A percentile compares a stretch with the other conserved stretches of the same genome.
Evolutionary conservation across 2,888 invertebrate genomes (phyloP).

Genomic region (Stenolophus ochropezus): DNA sequence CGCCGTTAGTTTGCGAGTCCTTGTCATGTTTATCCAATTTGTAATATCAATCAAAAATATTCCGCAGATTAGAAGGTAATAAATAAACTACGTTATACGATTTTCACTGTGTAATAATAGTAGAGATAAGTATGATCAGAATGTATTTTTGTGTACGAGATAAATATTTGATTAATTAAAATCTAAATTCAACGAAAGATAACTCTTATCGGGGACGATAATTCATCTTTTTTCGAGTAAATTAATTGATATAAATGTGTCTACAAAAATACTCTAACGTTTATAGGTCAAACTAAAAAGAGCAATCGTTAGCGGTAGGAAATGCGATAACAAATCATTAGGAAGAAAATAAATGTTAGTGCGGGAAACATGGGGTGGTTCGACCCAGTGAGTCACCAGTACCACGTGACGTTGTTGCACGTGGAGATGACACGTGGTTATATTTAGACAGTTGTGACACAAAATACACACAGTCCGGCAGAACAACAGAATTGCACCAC

Average conservation of each 20-base stretch:
- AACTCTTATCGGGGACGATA: conserved; percentile 17
- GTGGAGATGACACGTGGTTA: conserved; percentile 34
- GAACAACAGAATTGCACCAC: background rate
- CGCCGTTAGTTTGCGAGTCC: background rate
- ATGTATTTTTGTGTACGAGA: conserved; percentile 11
- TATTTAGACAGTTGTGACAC: conserved; percentile 12
- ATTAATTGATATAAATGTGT: conserved; percentile 35
- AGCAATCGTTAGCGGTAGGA: background rate
- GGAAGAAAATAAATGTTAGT: background rate
- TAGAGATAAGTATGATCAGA: background rate
- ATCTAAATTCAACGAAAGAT: conserved; percentile 26
- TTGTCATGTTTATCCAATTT: no score
- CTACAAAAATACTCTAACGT: conserved; percentile 2
- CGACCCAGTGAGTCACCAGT: conserved; percentile 1
- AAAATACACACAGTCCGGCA: background rate
- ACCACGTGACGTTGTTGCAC: conserved; percentile 20
- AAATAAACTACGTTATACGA: conserved; percentile 5
- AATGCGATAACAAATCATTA: conserved; percentile 13
- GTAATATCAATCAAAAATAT: background rate
- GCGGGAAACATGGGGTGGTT: background rate
- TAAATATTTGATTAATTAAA: conserved; percentile 30
- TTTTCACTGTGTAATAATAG: conserved; percentile 21
- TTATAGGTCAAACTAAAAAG: conserved; percentile 7
- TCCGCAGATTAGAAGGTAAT: background rate
- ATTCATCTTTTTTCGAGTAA: conserved; percentile 3